Percentiles rank a stretch among this genome's conserved stretches.
Conservation (phyloP, 2,888 invertebrate genomes). For the Callimorpha dominula region DNA sequence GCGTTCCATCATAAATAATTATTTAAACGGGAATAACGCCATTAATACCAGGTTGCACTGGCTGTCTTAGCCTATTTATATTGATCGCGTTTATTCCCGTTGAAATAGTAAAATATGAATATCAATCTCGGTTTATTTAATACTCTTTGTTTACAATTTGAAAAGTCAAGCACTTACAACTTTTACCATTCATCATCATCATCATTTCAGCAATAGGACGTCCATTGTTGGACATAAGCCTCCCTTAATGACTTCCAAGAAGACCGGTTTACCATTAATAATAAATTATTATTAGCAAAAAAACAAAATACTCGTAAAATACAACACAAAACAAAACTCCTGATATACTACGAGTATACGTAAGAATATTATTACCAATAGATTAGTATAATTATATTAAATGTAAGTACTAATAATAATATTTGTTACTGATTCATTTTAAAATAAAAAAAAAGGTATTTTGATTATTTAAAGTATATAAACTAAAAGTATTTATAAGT, state of each 20-base stretch:
- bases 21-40: too few species aligned
- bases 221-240: too few species aligned
- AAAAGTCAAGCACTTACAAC: neutral
- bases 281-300: neutral
- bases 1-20: too few species aligned
- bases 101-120: too few species aligned
- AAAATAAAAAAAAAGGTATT: slow-evolving; percentile 7
- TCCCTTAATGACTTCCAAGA: too few species aligned
- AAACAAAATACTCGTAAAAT: neutral
- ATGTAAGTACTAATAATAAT: slow-evolving; percentile 7
- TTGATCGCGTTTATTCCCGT: too few species aligned
- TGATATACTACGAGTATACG: neutral
- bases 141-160: neutral
- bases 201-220: too few species aligned
- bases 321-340: neutral
- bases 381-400: slow-evolving; percentile 1
- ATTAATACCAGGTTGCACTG: too few species aligned
- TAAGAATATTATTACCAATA: slow-evolving; percentile 4
- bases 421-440: slow-evolving; percentile 11
- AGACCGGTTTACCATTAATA: too few species aligned
- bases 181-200: too few species aligned
- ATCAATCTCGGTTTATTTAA: neutral
- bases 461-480: slow-evolving; percentile 10
- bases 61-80: too few species aligned
- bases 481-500: slow-evolving; percentile 33